These are phyloP conservation scores for Sebastes glaucus DNA, from an alignment of 2,797 vertebrate genomes.

Conservation along the genomic window DNA sequence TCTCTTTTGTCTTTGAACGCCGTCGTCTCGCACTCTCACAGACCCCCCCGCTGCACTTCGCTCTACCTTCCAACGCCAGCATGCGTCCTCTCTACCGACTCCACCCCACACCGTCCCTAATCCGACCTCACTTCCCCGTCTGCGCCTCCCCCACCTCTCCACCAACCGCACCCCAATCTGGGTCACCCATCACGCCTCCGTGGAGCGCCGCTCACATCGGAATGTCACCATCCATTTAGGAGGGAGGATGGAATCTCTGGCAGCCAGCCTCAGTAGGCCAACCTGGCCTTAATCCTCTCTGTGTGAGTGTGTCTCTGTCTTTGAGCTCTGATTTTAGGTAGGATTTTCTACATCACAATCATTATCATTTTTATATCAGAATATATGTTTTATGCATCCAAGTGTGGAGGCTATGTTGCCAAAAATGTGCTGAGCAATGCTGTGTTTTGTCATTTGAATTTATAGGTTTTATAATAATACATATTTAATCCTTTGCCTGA, in stretches of 20 bases:
- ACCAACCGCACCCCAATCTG: slow-evolving; percentile 57
- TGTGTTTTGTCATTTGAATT: neutral
- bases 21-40: neutral
- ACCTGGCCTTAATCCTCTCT: slow-evolving; percentile 74
- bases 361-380: neutral
- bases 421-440: neutral
- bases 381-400: neutral
- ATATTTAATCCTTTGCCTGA: neutral
- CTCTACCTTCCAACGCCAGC: slow-evolving; percentile 26
- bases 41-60: neutral
- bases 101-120: slow-evolving; percentile 46
- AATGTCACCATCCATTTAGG: slow-evolving; percentile 77
- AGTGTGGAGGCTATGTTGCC: neutral
- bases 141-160: neutral
- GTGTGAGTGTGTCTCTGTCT: slow-evolving; percentile 13
- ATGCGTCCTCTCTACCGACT: neutral
- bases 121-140: slow-evolving; percentile 45
- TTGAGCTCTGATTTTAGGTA: neutral
- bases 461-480: neutral
- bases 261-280: slow-evolving; percentile 59
- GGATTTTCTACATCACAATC: neutral
- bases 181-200: slow-evolving; percentile 71
- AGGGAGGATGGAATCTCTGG: slow-evolving; percentile 61
- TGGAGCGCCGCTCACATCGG: slow-evolving; percentile 61
- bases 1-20: neutral